These are phyloP conservation scores for Oceanites oceanicus DNA, from an alignment of 2,113 vertebrate genomes.

Conservation along the genomic window DNA sequence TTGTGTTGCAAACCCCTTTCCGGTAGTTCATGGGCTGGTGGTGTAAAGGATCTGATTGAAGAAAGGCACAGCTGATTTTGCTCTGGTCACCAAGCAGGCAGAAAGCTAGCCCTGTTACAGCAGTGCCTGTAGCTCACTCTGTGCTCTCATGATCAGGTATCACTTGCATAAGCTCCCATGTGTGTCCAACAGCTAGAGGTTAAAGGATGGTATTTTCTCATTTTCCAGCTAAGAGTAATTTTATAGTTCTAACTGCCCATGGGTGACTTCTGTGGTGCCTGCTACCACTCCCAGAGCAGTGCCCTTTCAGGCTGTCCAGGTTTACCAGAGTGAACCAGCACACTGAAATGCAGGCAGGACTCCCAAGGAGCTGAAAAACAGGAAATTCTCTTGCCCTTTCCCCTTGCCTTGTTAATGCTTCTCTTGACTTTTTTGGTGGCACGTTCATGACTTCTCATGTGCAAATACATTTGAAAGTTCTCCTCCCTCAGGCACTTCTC, in stretches of 20 bases:
- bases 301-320: fast-evolving
- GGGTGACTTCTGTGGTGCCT: not conserved
- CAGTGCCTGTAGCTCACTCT: not conserved
- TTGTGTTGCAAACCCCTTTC: not conserved
- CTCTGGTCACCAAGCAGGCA: not conserved
- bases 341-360: not conserved
- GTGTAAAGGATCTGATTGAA: not conserved
- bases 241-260: no score
- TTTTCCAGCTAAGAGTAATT: not conserved
- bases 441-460: not conserved
- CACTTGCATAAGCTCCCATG: no score
- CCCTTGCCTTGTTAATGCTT: not conserved
- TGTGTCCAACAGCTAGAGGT: no score
- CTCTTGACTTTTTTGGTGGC: not conserved
- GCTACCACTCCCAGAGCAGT: not conserved
- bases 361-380: not conserved
- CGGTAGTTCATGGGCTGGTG: not conserved
- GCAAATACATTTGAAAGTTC: not conserved
- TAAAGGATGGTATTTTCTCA: not conserved
- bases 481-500: slow-evolving; percentile 31
- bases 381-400: slow-evolving; percentile 8
- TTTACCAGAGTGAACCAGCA: fast-evolving
- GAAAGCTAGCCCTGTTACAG: not conserved
- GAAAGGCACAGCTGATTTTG: not conserved
- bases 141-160: no score